Conservation (phyloP, 1,140 invertebrate species). For the Macrobrachium rosenbergii region DNA sequence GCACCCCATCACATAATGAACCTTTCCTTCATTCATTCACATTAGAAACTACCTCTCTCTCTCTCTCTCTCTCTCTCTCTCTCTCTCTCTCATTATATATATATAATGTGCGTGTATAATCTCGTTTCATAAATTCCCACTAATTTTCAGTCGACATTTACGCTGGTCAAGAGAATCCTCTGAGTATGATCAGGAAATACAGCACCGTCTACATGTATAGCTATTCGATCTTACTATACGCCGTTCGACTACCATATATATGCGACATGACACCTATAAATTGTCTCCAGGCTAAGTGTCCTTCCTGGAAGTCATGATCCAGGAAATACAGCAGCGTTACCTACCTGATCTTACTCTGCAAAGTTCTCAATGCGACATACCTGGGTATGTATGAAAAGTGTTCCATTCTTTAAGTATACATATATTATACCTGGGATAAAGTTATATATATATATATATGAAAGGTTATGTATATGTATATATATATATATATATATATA, state of each 20-base stretch:
- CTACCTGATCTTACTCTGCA: too few species aligned
- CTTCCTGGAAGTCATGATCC: constrained; percentile 19
- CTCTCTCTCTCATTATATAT: not conserved
- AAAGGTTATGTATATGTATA: too few species aligned
- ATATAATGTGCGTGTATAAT: not conserved
- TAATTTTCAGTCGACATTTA: constrained; percentile 41
- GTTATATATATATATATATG: too few species aligned
- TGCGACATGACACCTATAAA: constrained; percentile 53
- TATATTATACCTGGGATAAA: too few species aligned
- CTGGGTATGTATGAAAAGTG: too few species aligned
- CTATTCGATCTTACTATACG: constrained; percentile 52
- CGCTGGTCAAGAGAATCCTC: constrained; percentile 29
- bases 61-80: not conserved
- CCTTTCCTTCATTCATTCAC: too few species aligned
- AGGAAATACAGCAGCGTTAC: too few species aligned
- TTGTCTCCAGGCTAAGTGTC: constrained; percentile 43
- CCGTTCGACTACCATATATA: constrained; percentile 44
- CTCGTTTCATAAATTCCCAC: not conserved
- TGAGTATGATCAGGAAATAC: constrained; percentile 47
- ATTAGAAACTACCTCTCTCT: not conserved
- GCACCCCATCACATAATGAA: too few species aligned
- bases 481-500: too few species aligned
- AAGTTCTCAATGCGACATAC: too few species aligned
- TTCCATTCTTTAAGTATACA: too few species aligned
- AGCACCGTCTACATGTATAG: constrained; percentile 48